Evolutionary conservation across 2,113 vertebrate genomes (phyloP).

Genomic region (Leucopsar rothschildi): DNA sequence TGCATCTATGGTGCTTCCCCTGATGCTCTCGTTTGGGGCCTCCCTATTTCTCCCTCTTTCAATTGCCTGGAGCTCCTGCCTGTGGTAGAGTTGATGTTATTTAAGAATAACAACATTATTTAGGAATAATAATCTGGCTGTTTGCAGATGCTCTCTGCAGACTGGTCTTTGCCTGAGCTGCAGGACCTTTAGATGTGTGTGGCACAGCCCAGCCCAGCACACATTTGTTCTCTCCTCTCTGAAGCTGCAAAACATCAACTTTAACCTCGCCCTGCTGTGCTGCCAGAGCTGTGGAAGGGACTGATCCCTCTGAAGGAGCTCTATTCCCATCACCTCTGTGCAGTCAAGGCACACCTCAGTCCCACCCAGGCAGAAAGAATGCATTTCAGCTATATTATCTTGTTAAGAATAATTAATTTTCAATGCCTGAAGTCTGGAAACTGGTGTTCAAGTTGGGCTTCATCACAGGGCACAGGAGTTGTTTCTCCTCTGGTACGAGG

Average conservation of each 20-base stretch:
- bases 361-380: background rate
- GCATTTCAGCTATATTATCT: background rate
- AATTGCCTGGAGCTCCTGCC: background rate
- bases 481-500: background rate
- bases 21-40: background rate
- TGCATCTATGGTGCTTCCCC: background rate
- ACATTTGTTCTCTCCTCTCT: accelerated
- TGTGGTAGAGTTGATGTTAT: background rate
- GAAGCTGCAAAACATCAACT: accelerated
- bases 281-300: background rate
- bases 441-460: accelerated
- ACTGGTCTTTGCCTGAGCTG: background rate
- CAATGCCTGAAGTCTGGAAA: background rate
- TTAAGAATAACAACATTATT: background rate
- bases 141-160: background rate
- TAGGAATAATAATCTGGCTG: background rate
- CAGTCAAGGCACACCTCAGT: background rate
- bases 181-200: background rate
- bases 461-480: background rate
- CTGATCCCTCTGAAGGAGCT: accelerated
- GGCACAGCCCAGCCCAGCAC: too few relatives aligned
- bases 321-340: background rate
- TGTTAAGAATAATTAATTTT: accelerated
- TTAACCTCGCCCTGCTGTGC: accelerated
- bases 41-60: background rate